These are phyloP conservation scores for Mus pahari DNA, from an alignment of 2,113 vertebrate species.

Conservation along the genomic window DNA sequence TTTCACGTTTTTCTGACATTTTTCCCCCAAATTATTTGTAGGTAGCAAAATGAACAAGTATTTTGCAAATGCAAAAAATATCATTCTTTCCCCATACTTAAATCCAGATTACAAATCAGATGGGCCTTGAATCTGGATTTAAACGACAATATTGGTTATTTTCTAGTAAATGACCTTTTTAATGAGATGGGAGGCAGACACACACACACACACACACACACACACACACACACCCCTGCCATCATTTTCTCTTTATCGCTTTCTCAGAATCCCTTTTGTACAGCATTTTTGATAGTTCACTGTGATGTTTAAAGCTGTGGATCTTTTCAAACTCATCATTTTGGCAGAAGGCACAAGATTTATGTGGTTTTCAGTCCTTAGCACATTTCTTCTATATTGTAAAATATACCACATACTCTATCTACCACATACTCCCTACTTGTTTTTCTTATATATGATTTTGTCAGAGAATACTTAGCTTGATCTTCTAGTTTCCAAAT, in stretches of 20 bases:
- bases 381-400: background rate
- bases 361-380: background rate
- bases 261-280: background rate
- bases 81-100: background rate
- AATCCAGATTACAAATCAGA: slow-evolving; percentile 11
- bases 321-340: background rate
- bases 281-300: background rate
- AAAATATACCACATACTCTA: background rate
- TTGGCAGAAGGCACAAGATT: background rate
- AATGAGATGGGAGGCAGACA: background rate
- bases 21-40: background rate
- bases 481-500: background rate
- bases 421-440: background rate
- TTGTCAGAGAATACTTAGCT: background rate
- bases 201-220: background rate
- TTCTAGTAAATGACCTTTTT: background rate
- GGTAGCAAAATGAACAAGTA: background rate
- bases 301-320: background rate
- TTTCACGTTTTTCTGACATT: slow-evolving; percentile 6
- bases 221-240: background rate
- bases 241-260: background rate
- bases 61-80: background rate
- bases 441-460: background rate
- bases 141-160: background rate
- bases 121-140: background rate